Base-by-base conservation (phyloP, 2,888 invertebrate genomes). In the Erebia palarica region DNA sequence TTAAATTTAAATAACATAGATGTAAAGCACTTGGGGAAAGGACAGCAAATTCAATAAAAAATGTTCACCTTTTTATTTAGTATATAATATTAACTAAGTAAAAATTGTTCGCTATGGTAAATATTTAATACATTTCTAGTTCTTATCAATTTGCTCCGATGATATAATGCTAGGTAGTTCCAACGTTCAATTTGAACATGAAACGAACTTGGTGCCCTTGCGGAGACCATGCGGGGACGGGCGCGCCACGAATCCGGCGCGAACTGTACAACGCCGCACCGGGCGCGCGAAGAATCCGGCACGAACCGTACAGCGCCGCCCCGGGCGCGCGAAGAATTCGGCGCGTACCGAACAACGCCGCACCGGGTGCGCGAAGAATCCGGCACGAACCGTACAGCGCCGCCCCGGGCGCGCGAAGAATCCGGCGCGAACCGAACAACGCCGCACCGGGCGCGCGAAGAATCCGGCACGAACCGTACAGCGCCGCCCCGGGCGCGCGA, bases 1-100 rank as follows among this genome's bases (percentile, higher is more conserved):
- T 92, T 91, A 86, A 90, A 89, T 91, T 89, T 91, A 91, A 93
- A 91, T 92, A 92, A 93, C 92, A 91, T 93, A 91, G 89, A 89
- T 90, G 93, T 94, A 94, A 94, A 94, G 94, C 94, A 94, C 93
- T 94, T 94, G 89, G 93, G 93, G 93, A 91, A 93, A 94, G 93
- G 94, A 93, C 92, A 93, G 94, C 94, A 93, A 94, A 94, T 94
- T 91, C 90, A 94, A 94, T 94, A 90, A 93, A 92, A 93, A 94
- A 92, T 88, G 88, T 90, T 91, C 86, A 86, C 86, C 89, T 90
- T 91, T 90, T 90, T 88, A 90, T 91, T 92, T 90, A 91, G 85
- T 91, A 89, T 88, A 86, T 86, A 90, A 86, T 86, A 90, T 89
- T 92, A 93, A 93, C 92, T 92, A 92, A 93, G 91, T 92, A 93